These are phyloP conservation scores for Panurus biarmicus DNA, from an alignment of 2,113 vertebrate species.

Conservation along the genomic window DNA sequence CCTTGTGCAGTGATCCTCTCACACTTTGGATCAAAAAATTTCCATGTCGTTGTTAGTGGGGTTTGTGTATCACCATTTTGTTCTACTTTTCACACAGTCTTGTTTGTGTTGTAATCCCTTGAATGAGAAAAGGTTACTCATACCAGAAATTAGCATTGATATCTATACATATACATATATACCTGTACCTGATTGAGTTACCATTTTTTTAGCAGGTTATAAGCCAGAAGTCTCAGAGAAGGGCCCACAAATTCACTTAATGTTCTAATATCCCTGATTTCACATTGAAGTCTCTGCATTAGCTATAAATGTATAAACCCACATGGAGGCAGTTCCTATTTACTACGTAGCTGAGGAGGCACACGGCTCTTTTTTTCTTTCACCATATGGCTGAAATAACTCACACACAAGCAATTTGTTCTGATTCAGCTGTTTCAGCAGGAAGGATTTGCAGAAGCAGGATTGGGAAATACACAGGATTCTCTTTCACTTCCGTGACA, in stretches of 20 bases:
- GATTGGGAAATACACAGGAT: conserved; percentile 32
- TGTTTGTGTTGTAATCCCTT: not conserved
- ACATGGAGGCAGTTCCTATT: conserved; percentile 21
- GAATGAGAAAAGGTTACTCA: not conserved
- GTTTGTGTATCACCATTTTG: not conserved
- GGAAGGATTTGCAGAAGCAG: conserved; percentile 54
- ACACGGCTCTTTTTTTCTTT: not conserved
- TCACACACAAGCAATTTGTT: conserved; percentile 18
- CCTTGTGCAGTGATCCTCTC: not conserved
- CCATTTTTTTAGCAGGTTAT: not conserved
- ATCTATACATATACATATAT: not conserved
- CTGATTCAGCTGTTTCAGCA: conserved; percentile 54
- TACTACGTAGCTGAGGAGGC: not conserved
- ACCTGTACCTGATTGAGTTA: not conserved
- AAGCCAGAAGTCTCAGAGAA: not conserved
- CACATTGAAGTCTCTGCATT: not conserved
- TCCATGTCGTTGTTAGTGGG: not conserved
- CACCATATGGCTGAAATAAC: conserved; percentile 27
- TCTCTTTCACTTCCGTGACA: conserved; percentile 57
- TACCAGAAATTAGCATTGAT: not conserved
- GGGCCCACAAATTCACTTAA: not conserved
- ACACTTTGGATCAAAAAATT: not conserved
- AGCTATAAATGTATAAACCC: conserved; percentile 20
- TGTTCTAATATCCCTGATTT: not conserved
- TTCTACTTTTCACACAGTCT: not conserved